These are phyloP conservation scores for Alouatta palliata DNA, from an alignment of 2,113 vertebrate species.

Conservation along the genomic window DNA sequence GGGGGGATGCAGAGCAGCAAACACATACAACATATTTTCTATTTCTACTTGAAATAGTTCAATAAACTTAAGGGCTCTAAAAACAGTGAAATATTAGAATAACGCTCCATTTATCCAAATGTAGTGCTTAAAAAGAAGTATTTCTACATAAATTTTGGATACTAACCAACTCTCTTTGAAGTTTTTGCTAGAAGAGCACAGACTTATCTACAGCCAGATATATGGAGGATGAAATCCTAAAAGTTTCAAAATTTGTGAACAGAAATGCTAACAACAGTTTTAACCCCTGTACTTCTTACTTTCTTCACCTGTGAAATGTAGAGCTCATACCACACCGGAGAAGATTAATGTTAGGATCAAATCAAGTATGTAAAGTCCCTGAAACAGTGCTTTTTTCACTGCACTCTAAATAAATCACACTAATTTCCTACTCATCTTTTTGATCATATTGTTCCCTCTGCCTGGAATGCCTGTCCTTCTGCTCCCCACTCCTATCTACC, in stretches of 20 bases:
- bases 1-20: not conserved
- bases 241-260: not conserved
- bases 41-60: not conserved
- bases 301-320: not conserved
- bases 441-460: not conserved
- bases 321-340: not conserved
- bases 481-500: not conserved
- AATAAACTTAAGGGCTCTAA: not conserved
- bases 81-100: slow-evolving; percentile 23
- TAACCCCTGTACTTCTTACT: not conserved
- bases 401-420: not conserved
- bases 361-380: not conserved
- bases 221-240: not conserved
- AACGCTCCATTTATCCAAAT: not conserved
- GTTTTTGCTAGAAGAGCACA: not conserved
- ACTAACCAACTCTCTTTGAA: not conserved
- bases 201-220: not conserved
- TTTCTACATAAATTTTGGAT: slow-evolving; percentile 15
- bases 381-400: not conserved
- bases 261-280: slow-evolving; percentile 18
- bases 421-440: not conserved
- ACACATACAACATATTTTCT: not conserved
- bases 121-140: not conserved
- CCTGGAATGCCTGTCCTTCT: not conserved
- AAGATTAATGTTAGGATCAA: not conserved